A percentile compares a stretch with the other conserved stretches of the same genome.
These are phyloP conservation scores for Lycophotia porphyrea DNA, from an alignment of 2,888 invertebrate genomes.

Conservation along the genomic window DNA sequence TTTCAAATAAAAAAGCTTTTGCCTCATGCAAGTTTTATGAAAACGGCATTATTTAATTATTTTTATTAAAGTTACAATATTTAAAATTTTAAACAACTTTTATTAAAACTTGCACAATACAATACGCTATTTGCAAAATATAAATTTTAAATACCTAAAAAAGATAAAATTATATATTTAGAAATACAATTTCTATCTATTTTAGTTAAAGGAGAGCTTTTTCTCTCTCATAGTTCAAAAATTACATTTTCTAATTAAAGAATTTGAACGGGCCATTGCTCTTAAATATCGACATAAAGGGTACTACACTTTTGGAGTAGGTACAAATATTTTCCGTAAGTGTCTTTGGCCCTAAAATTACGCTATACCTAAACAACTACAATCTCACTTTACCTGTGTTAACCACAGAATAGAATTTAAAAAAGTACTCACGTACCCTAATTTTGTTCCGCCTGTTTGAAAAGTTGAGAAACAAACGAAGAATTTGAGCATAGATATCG, in stretches of 20 bases:
- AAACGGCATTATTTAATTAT: constrained; percentile 32
- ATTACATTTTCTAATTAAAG: constrained; percentile 49
- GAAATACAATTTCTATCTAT: constrained; percentile 66
- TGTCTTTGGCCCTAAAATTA: constrained; percentile 57
- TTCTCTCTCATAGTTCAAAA: constrained; percentile 74
- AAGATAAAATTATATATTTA: constrained; percentile 55
- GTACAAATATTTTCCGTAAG: constrained; percentile 41
- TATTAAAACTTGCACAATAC: constrained; percentile 61
- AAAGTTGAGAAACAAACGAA: constrained; percentile 64
- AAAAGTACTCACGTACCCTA: constrained; percentile 70
- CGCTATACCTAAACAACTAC: constrained; percentile 70
- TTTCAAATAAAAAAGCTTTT: constrained; percentile 44
- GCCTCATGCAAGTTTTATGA: constrained; percentile 55
- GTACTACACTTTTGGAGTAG: constrained; percentile 40
- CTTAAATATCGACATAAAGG: constrained; percentile 41
- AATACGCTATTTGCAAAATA: constrained; percentile 54
- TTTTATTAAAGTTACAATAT: constrained; percentile 36
- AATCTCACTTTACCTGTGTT: constrained; percentile 82
- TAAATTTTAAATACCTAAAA: constrained; percentile 44
- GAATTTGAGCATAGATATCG: constrained; percentile 75
- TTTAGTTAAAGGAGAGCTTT: constrained; percentile 72
- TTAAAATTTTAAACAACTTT: constrained; percentile 26
- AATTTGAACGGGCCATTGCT: constrained; percentile 61
- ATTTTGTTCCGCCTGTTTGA: constrained; percentile 73
- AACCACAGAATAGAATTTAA: constrained; percentile 71